phyloP scores from a whole-genome alignment of 2,797 vertebrate genomes.

The Schizothorax lantsangensis region DNA sequence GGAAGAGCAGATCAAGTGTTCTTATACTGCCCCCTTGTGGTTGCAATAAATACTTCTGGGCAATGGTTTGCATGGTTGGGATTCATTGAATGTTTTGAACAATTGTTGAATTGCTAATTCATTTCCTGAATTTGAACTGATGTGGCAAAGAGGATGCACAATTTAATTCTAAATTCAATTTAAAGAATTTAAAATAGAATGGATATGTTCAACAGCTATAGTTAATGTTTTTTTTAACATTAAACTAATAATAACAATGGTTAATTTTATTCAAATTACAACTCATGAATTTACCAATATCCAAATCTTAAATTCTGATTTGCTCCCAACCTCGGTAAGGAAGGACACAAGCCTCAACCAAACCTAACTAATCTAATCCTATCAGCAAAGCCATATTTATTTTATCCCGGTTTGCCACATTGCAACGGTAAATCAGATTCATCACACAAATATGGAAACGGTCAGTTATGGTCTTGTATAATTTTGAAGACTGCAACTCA shows the following conservation, averaged over 20 bases:
- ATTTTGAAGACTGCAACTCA: conserved; percentile 69
- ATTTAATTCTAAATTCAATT: background rate
- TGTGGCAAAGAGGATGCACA: conserved; percentile 47
- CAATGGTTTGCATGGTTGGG: background rate
- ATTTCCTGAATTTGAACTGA: background rate
- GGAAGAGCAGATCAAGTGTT: conserved; percentile 63
- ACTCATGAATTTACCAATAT: background rate
- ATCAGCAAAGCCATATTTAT: conserved; percentile 67
- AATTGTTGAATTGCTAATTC: background rate
- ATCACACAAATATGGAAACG: conserved; percentile 71
- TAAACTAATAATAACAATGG: background rate
- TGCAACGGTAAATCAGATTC: conserved; percentile 65
- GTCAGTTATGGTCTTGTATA: conserved; percentile 71
- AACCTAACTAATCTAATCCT: conserved; percentile 52
- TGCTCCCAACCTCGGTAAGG: background rate
- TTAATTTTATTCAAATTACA: background rate
- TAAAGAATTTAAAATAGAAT: background rate
- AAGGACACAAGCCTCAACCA: background rate
- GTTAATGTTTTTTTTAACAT: background rate
- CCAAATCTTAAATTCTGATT: background rate
- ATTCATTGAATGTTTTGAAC: background rate
- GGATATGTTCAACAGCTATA: background rate
- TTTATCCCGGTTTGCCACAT: conserved; percentile 64
- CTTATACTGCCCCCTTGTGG: conserved; percentile 84
- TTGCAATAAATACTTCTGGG: conserved; percentile 62